Evolutionary conservation across 2,797 vertebrate genomes (phyloP).

Genomic region (Sphaeramia orbicularis): DNA sequence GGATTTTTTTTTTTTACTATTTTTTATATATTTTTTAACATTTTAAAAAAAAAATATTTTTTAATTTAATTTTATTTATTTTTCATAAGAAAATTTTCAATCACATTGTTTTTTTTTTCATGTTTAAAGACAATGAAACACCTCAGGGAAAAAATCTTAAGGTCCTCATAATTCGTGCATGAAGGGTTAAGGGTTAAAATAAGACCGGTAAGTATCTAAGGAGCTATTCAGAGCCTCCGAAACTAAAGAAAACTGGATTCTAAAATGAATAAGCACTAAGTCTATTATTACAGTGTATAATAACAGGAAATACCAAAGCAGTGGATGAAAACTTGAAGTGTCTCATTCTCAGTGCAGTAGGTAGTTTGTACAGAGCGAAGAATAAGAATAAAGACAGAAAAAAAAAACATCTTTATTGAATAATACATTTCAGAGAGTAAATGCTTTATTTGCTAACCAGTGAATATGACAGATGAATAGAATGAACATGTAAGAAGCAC

Average conservation of each 20-base stretch:
- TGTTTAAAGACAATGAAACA: too few species aligned
- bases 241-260: constrained; percentile 34
- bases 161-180: too few species aligned
- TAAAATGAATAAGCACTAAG: constrained; percentile 14
- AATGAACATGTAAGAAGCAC: constrained; percentile 3
- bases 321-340: constrained; percentile 4
- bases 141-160: too few species aligned
- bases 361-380: constrained; percentile 4
- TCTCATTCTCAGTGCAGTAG: constrained; percentile 7
- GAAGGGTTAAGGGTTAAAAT: too few species aligned
- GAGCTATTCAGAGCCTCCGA: neutral
- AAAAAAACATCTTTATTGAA: neutral
- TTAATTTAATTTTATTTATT: too few species aligned
- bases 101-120: too few species aligned
- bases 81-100: too few species aligned
- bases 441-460: constrained; percentile 3
- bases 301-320: constrained; percentile 1
- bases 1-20: too few species aligned
- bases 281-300: neutral
- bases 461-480: constrained; percentile 19
- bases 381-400: neutral
- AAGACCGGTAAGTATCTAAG: constrained; percentile 2
- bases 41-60: too few species aligned
- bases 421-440: constrained; percentile 8
- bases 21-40: too few species aligned